A percentile compares a stretch with the other conserved stretches of the same genome.
phyloP scores from a whole-genome alignment of 2,113 vertebrate species.

The Thunnus maccoyii region DNA sequence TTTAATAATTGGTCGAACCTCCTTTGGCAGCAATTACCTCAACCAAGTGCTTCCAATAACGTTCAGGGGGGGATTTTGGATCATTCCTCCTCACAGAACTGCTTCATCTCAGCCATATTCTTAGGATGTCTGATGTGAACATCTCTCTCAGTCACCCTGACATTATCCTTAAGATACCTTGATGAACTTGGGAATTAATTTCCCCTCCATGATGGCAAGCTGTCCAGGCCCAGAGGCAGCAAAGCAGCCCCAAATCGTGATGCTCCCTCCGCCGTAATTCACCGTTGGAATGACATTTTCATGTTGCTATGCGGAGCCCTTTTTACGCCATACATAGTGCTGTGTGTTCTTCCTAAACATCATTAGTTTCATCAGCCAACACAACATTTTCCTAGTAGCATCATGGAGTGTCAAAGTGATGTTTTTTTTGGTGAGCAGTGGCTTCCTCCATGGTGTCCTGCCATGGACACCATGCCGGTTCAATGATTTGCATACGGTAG shows the following conservation, averaged over 20 bases:
- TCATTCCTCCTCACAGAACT: too few relatives aligned
- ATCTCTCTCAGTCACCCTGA: not conserved
- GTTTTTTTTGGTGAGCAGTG: too few relatives aligned
- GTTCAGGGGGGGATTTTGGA: too few relatives aligned
- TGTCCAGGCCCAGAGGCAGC: not conserved
- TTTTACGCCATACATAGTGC: too few relatives aligned
- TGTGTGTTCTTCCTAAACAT: too few relatives aligned
- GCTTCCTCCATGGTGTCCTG: too few relatives aligned
- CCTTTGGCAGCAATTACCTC: too few relatives aligned
- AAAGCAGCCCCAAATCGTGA: not conserved
- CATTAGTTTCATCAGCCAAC: too few relatives aligned
- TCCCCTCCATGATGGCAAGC: not conserved
- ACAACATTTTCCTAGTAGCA: too few relatives aligned
- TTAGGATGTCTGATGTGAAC: not conserved
- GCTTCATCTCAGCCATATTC: not conserved
- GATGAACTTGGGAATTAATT: not conserved
- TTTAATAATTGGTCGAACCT: too few relatives aligned
- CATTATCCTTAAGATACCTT: not conserved
- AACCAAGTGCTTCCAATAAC: too few relatives aligned
- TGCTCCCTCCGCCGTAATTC: not conserved
- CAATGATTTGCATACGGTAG: not conserved
- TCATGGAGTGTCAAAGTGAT: too few relatives aligned
- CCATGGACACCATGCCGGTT: not conserved
- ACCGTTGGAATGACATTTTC: not conserved
- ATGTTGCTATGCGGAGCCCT: not conserved